phyloP scores from a whole-genome alignment of 1,140 invertebrate species.

The Drosophila carrolli region DNA sequence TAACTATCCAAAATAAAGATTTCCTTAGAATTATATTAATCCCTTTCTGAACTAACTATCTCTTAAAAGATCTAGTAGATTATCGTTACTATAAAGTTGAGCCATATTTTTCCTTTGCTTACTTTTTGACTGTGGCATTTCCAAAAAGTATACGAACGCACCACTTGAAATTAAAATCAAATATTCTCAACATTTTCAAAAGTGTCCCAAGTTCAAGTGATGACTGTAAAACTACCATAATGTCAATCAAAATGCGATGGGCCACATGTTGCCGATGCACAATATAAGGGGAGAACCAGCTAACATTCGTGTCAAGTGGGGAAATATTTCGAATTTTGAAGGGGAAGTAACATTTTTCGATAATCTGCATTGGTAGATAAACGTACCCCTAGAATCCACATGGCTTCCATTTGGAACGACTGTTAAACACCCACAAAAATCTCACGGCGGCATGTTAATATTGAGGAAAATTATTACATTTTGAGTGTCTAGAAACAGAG shows the following conservation, averaged over 20 bases:
- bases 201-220: conserved; percentile 35
- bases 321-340: conserved; percentile 21
- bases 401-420: conserved; percentile 11
- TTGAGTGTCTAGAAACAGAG: conserved; percentile 26
- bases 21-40: too few species aligned
- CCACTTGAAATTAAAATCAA: conserved; percentile 34
- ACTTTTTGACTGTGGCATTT: too few species aligned
- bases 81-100: too few species aligned
- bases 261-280: conserved; percentile 49
- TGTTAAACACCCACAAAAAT: conserved; percentile 55
- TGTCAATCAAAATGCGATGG: conserved; percentile 50
- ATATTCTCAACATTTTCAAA: conserved; percentile 14
- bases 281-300: not conserved
- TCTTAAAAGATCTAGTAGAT: too few species aligned
- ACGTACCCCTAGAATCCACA: conserved; percentile 19
- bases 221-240: conserved; percentile 35
- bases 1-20: too few species aligned
- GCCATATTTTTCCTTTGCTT: too few species aligned
- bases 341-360: conserved; percentile 7
- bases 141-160: not conserved
- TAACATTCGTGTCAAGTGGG: conserved; percentile 15
- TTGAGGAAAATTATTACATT: conserved; percentile 69
- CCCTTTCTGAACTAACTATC: too few species aligned
- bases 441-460: conserved; percentile 80
- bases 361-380: not conserved